phyloP scores from a whole-genome alignment of 2,113 vertebrate genomes.

The Aspiorhynchus laticeps region DNA sequence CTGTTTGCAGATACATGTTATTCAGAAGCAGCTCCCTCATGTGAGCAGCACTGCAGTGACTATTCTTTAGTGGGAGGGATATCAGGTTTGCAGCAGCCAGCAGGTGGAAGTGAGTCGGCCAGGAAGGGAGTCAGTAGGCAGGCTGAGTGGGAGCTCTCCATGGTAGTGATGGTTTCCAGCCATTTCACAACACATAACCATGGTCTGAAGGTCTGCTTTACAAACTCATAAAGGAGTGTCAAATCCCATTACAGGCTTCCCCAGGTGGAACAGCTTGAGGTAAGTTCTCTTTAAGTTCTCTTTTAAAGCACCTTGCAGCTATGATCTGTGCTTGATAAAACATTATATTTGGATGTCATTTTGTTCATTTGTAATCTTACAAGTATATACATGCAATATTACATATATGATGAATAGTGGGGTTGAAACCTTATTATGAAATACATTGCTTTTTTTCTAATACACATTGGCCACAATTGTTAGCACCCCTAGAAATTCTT shows the following conservation, averaged over 20 bases:
- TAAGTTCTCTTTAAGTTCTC: neutral
- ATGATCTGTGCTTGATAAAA: no score
- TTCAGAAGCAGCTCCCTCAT: neutral
- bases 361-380: no score
- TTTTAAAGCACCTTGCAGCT: neutral
- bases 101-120: neutral
- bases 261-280: neutral
- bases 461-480: no score
- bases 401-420: no score
- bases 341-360: no score
- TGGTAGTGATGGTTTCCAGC: neutral
- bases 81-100: neutral
- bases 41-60: neutral
- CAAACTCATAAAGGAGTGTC: neutral
- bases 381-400: no score
- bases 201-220: neutral
- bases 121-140: conserved; percentile 10
- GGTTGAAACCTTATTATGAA: no score
- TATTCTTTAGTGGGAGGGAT: conserved; percentile 5
- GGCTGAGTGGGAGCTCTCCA: neutral
- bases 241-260: conserved; percentile 1
- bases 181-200: neutral
- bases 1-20: neutral
- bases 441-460: no score
- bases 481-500: no score